Evolutionary conservation across 2,113 vertebrate species (phyloP), one percentile per base, ranked within the genome.

Genomic region (Leucopsar rothschildi): DNA sequence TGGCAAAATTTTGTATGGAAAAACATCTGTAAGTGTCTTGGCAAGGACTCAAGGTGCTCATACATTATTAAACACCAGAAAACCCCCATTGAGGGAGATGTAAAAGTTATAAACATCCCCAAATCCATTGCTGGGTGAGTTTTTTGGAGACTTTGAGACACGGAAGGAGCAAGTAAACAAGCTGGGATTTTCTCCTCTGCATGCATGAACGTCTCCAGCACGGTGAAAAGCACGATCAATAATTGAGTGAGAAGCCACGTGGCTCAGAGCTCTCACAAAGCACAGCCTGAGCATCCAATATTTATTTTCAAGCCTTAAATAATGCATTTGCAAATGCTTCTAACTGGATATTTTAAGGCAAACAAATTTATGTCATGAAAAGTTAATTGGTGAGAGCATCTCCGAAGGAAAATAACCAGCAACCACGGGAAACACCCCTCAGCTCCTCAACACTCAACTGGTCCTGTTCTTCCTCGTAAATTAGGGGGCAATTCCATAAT

Each of bases 291-390:
- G 78, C 80, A 85, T 91, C 53, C 75, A 92, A 71, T 80, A 95
- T 93, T 96, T 97, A 94, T 97, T 92, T 93, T 84, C 76, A 71
- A 35, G 57, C 70, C 59, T 55, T 94, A 59, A 95, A 70, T 90
- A 95, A 94, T 93, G 50, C 50, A 94, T 93, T 37, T 69, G 57
- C 71, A 92, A 60, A 89, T 37, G 79, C 70, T 83, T 72, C 81
- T 84, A 68, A 60, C 39, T 33, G 68, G 53, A 37, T 64, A 12
- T 91, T 81, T 63, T 60, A 90, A 95, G 76, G 73, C 53, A 89
- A 96, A 86, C 56, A 79, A 71, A 94, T 93, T 73, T 66, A 63
- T 45, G 31, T 73, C 84, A 71, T 94, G 79, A 95, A 94, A 96
- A 95, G 52, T 95, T 93, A 90, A 97, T 82, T 15, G 40, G 39